A percentile compares a stretch with the other conserved stretches of the same genome.
Evolutionary conservation across 2,888 invertebrate genomes (phyloP).

Genomic region (Agrotis ipsilon): DNA sequence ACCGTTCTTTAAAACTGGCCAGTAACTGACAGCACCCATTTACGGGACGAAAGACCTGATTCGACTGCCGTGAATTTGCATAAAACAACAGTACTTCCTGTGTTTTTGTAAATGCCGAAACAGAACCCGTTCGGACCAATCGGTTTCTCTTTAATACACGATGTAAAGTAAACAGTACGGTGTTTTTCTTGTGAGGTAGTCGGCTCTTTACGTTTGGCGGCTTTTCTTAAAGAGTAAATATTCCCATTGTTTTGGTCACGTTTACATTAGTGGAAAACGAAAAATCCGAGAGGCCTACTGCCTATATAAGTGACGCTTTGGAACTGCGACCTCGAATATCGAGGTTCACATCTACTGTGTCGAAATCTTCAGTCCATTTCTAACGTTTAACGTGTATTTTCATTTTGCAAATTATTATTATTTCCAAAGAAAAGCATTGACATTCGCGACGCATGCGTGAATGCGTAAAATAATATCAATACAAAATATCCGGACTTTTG

Average conservation of each 20-base stretch:
- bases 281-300: neutral
- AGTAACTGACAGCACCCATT: conserved; percentile 12
- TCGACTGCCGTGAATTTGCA: conserved; percentile 37
- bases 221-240: neutral
- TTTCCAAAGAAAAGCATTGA: too few relatives aligned
- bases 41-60: conserved; percentile 27
- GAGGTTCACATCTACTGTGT: too few relatives aligned
- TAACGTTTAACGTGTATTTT: too few relatives aligned
- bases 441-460: too few relatives aligned
- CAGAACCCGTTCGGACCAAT: conserved; percentile 43
- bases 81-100: conserved; percentile 38
- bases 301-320: too few relatives aligned
- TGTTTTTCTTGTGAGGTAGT: conserved; percentile 4
- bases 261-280: conserved; percentile 2
- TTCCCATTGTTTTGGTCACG: conserved; percentile 18
- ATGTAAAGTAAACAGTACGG: conserved; percentile 7
- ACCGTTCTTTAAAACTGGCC: conserved; percentile 14
- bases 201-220: too few relatives aligned
- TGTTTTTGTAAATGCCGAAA: conserved; percentile 37
- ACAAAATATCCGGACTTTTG: neutral
- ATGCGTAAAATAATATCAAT: too few relatives aligned
- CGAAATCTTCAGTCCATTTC: too few relatives aligned
- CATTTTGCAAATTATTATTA: too few relatives aligned
- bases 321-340: too few relatives aligned
- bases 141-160: conserved; percentile 45